Evolutionary conservation across 1,140 invertebrate genomes (phyloP).

Genomic region (Popillia japonica): DNA sequence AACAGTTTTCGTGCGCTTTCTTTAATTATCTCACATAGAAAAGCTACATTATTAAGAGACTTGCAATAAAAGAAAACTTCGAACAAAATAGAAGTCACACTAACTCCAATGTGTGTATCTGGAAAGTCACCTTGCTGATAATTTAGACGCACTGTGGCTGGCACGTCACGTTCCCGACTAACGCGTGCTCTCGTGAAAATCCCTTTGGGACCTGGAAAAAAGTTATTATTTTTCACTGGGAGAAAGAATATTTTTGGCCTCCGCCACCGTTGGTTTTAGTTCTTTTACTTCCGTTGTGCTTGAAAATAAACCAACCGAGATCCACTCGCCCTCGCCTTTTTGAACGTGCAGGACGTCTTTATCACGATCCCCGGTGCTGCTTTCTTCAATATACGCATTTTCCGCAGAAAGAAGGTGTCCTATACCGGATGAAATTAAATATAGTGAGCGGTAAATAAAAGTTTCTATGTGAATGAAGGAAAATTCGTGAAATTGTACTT

Average conservation of each 20-base stretch:
- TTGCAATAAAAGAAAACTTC: background rate
- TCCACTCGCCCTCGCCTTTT: background rate
- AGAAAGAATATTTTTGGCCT: slow-evolving; percentile 19
- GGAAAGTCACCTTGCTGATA: background rate
- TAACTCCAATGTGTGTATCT: background rate
- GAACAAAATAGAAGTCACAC: background rate
- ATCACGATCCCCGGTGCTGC: background rate
- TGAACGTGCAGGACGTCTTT: slow-evolving; percentile 19
- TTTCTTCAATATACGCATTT: background rate
- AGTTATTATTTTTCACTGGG: slow-evolving; percentile 15
- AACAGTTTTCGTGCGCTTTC: too few species aligned
- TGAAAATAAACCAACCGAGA: background rate
- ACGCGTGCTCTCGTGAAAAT: slow-evolving; percentile 26
- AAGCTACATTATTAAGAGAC: background rate
- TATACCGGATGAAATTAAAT: slow-evolving; percentile 19
- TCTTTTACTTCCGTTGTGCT: background rate
- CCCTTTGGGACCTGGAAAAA: background rate
- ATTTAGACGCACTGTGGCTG: slow-evolving; percentile 28
- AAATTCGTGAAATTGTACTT: background rate
- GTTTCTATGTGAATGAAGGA: slow-evolving; percentile 1
- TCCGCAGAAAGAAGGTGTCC: background rate
- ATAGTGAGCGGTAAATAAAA: slow-evolving; percentile 7
- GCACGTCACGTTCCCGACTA: slow-evolving; percentile 19
- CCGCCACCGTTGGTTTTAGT: background rate
- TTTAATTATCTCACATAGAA: background rate